Evolutionary conservation across 1,140 invertebrate genomes (phyloP), one percentile per base, ranked within the genome.

Genomic region (Campoletis sonorensis): DNA sequence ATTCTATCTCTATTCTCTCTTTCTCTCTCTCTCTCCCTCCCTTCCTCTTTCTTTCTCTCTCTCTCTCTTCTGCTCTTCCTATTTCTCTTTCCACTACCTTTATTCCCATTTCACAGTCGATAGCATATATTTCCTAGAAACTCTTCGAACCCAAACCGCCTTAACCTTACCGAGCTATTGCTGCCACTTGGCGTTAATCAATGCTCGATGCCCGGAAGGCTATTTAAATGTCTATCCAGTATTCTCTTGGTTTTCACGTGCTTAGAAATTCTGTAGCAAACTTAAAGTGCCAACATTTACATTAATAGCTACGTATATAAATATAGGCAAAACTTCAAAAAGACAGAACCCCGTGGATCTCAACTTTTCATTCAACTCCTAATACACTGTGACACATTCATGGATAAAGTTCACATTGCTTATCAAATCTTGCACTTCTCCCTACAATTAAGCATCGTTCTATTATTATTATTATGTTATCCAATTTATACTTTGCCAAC

Each of bases 211-310:
- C 68, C 64, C 79, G 49, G 73, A 64, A 72, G 49, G 54, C 79
- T 64, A 73, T 71, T 71, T 80, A 73, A 80, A 80, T 80, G 71
- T 72, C 71, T 80, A 80, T 33, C 54, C 79, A 26, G 26, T 21
- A 26, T 18, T 70, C 67, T 21, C 67, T 70, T 33, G 30, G 30
- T 70, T 70, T 33, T 70, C 26, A 70, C 67, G 67, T 70, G 67
- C 30, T 33, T 30, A 33, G 30, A 70, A 21, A 37, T 70, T 33
- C 30, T 33, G 67, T 33, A 33, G 67, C 27, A n/a, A 70, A 70
- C 27, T 70, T 33, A 27, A 37, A 54, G 51, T 21, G 51, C n/a
- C 16, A 54, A 21, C 51, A 21, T 54, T 54, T 54, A n/a, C 51
- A n/a, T 54, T 21, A 54, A 8, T 54, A 54, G 4, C 51, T 21